Base-by-base conservation (phyloP, 2,797 vertebrate species). In the Valencia hispanica region DNA sequence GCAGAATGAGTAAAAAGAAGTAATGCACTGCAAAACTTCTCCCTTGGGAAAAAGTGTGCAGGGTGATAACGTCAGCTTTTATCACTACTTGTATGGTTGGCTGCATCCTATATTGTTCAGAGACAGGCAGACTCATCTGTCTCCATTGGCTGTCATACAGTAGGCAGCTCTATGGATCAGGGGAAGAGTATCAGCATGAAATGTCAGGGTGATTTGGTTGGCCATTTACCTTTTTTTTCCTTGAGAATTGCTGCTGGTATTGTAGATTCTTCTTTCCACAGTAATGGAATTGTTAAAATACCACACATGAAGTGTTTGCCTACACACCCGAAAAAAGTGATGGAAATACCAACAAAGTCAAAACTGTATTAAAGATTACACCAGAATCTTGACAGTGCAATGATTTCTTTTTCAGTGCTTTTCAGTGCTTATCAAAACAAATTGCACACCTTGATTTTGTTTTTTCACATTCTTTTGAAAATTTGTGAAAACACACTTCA, bases 21-120 rank as follows among this genome's bases (percentile, higher is more conserved):
- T 73, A 70, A 65, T n/a, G 45, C 69, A 70, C 18, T 30, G 68
- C 75, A 69, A 85, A 83, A 79, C 76, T 73, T 84, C 75, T 51
- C 88, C 84, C 91, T 20, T 17, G 83, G 89, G 88, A 88, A 69
- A 73, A 77, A 71, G 82, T 79, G 79, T 75, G 75, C 73, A 86
- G 76, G 88, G 84, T 90, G 91, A 93, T 93, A 94, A 93, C 91
- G 86, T 90, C 75, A 73, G 90, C 91, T 94, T 94, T 94, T 93
- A 95, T 94, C 91, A 80, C 86, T 84, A 73, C 86, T 89, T 88
- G 85, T 86, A 91, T 82, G 91, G 88, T 90, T 91, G 92, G 90
- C 88, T 93, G 93, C 89, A 83, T 91, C 86, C 85, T 83, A 87
- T 90, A 90, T 91, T 94, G 92, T 91, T 92, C 83, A 74, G 89